Percentiles rank a stretch among this genome's conserved stretches.
Evolutionary conservation across 2,113 vertebrate species (phyloP).

Genomic region (Aldabrachelys gigantea): DNA sequence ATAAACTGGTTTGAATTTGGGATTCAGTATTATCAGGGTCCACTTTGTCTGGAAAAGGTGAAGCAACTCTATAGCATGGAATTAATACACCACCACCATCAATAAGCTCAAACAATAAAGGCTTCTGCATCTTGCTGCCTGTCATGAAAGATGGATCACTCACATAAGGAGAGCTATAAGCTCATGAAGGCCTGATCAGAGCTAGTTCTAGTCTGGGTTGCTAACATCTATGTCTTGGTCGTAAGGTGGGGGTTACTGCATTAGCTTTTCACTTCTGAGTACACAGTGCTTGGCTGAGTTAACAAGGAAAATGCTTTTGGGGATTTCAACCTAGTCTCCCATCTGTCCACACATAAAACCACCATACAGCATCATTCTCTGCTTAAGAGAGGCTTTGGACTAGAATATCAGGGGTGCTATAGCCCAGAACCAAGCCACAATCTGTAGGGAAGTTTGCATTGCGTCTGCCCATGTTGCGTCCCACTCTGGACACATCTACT

Average conservation of each 20-base stretch:
- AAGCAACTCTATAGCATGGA: fast-evolving
- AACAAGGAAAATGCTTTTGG: background rate
- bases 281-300: background rate
- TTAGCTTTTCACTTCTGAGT: background rate
- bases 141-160: background rate
- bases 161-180: background rate
- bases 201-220: background rate
- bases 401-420: background rate
- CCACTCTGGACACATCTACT: background rate
- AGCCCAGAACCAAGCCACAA: fast-evolving
- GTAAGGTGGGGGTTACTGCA: background rate
- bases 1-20: background rate
- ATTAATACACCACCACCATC: background rate
- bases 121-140: background rate
- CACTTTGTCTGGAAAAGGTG: background rate
- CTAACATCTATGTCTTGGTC: background rate
- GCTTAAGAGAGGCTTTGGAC: background rate
- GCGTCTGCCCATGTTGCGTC: fast-evolving
- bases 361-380: background rate
- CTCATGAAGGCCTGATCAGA: background rate
- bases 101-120: background rate
- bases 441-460: fast-evolving
- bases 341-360: background rate
- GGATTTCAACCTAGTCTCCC: background rate
- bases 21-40: background rate